Conservation (phyloP, 2,113 vertebrate genomes). For the Apodemus sylvaticus region DNA sequence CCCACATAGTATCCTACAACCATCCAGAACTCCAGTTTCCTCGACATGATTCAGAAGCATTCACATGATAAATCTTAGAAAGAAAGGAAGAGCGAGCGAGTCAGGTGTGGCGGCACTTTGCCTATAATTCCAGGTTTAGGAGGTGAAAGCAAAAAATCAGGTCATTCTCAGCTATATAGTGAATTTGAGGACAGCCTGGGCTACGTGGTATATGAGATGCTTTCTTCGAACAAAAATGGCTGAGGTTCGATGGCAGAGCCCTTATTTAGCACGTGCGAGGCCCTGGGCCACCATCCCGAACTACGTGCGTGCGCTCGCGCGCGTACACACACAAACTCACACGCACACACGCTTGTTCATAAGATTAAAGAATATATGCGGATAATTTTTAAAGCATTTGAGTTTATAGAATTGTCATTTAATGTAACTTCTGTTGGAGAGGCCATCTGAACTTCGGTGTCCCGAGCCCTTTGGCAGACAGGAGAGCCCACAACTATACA, state of each 20-base stretch:
- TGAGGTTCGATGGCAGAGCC: neutral
- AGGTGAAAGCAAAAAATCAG: neutral
- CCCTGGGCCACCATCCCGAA: neutral
- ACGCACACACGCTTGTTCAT: too few relatives aligned
- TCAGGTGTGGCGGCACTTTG: neutral
- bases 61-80: neutral
- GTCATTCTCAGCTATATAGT: neutral
- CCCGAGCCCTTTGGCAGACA: neutral
- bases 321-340: neutral
- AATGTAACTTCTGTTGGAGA: neutral
- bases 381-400: neutral
- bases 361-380: neutral
- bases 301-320: too few relatives aligned
- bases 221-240: neutral
- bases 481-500: neutral
- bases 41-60: neutral
- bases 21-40: neutral
- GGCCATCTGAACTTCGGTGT: neutral
- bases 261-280: too few relatives aligned
- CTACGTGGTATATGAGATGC: neutral
- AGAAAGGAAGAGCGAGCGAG: too few relatives aligned
- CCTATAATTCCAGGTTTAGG: neutral
- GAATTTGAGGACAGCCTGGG: neutral
- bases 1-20: neutral
- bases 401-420: neutral